Evolutionary conservation across 2,797 vertebrate species (phyloP), one percentile per base, ranked within the genome.

Genomic region (Amazona finschi): DNA sequence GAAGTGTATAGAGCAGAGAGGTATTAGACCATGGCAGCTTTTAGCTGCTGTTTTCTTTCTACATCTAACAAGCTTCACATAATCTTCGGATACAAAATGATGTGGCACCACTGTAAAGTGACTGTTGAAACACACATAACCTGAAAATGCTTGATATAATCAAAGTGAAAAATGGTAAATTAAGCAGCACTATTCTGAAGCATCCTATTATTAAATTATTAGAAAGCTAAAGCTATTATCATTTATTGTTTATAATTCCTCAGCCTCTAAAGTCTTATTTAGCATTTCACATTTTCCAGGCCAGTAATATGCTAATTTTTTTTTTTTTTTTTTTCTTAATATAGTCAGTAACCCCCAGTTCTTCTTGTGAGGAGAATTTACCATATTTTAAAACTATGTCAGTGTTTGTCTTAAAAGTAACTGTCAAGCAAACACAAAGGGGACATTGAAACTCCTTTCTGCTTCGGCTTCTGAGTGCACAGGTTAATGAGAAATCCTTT

Each of bases 111-210:
- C 27, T 73, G 20, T 49, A 31, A 92, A 80, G 28, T 87, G 38
- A 67, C 20, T 87, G 30, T 24, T 58, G 43, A 58, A 70, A 66
- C 17, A 62, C 38, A 67, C 6, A 53, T 60, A 79, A 83, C 62
- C 50, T 86, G 84, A 73, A 91, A 87, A 27, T n/a, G 31, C 6
- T 83, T 49, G 28, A 64, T 43, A 64, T 64, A 95, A 86, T 84
- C 49, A 85, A 46, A 88, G 46, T 85, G 78, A 86, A 60, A 93
- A 95, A 90, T 82, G 31, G 19, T 46, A 87, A 92, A 95, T 96
- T 96, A 90, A 91, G 81, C n/a, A 74, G n/a, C 41, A 87, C 86
- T 94, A 81, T 12, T 36, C 50, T 81, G 57, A 77, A 93, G 11
- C 39, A 87, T 38, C 15, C 31, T 89, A 61, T 90, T 89, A 93